These are phyloP conservation scores for Idaea straminata DNA, from an alignment of 2,888 invertebrate genomes.

Conservation along the genomic window DNA sequence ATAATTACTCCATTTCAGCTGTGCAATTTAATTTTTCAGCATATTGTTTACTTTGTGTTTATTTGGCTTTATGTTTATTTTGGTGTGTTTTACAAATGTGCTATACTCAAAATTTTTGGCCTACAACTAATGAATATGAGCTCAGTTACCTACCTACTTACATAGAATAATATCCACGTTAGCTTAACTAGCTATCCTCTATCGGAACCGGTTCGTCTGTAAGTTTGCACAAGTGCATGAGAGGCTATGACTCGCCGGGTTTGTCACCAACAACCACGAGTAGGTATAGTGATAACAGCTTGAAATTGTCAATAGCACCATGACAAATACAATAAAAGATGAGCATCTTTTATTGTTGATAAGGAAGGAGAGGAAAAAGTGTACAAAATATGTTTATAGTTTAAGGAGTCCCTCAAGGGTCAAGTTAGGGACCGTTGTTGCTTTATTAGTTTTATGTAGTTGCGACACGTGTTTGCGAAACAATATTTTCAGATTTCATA, in stretches of 20 bases:
- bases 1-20: too few species aligned
- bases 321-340: neutral
- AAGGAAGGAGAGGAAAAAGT: neutral
- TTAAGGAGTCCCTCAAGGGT: neutral
- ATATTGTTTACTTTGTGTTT: too few species aligned
- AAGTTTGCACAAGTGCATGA: constrained; percentile 39
- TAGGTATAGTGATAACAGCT: neutral
- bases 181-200: neutral
- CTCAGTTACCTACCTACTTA: neutral
- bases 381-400: neutral
- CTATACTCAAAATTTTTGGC: neutral
- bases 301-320: neutral
- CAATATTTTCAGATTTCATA: neutral
- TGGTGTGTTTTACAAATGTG: neutral
- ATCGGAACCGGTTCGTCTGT: constrained; percentile 22
- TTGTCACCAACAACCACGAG: constrained; percentile 16
- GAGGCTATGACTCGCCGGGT: constrained; percentile 3
- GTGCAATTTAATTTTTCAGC: too few species aligned
- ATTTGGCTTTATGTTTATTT: too few species aligned
- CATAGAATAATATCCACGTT: neutral
- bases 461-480: neutral
- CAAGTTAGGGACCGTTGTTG: neutral
- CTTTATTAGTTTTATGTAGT: neutral
- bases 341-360: neutral
- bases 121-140: neutral